Conservation (phyloP, 2,113 vertebrate species). For the Corythaixoides concolor region DNA sequence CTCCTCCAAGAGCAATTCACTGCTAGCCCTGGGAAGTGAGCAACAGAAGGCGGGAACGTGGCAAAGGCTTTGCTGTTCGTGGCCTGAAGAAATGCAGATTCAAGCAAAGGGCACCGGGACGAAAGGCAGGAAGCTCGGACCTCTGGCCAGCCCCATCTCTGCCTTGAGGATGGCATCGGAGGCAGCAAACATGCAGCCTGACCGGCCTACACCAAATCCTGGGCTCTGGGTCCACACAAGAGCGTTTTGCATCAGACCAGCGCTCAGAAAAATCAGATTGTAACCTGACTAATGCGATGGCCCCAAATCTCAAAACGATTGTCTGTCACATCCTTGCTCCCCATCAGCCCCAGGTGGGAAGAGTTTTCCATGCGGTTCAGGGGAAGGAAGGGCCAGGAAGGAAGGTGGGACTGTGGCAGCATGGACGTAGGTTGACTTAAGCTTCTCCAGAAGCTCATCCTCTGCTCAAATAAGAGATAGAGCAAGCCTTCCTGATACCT, state of each 20-base stretch:
- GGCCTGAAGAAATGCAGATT: background rate
- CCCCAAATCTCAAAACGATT: background rate
- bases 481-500: background rate
- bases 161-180: background rate
- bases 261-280: background rate
- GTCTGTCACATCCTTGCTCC: background rate
- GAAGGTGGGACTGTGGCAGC: background rate
- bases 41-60: background rate
- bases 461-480: background rate
- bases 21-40: background rate
- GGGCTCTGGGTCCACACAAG: fast-evolving
- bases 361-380: background rate
- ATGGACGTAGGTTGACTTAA: background rate
- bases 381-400: background rate
- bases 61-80: background rate
- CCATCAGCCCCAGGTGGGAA: background rate
- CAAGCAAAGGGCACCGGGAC: background rate
- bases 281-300: fast-evolving
- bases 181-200: background rate
- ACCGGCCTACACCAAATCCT: background rate
- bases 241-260: background rate
- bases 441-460: background rate
- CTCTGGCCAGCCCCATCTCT: background rate
- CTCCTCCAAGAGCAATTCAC: background rate
- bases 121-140: background rate